phyloP scores from a whole-genome alignment of 2,113 vertebrate species.

The Sporophila hypoxantha region DNA sequence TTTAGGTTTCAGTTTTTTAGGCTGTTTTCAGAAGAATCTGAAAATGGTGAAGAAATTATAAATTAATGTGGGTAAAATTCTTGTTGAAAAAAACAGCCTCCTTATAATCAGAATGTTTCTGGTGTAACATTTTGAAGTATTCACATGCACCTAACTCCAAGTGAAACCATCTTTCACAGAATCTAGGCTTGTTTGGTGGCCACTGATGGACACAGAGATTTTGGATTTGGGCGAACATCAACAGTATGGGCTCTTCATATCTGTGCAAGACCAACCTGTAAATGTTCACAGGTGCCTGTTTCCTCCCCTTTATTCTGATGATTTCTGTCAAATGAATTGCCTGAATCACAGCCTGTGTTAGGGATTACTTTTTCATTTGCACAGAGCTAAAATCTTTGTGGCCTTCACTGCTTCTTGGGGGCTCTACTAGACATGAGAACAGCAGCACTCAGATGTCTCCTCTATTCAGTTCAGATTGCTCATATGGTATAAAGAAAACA shows the following conservation, averaged over 20 bases:
- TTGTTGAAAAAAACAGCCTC: not conserved
- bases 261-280: not conserved
- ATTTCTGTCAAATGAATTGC: not conserved
- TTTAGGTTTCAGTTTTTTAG: not conserved
- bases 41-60: not conserved
- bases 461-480: not conserved
- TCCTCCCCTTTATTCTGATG: not conserved
- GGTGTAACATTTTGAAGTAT: not conserved
- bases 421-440: not conserved
- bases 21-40: not conserved
- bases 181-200: not conserved
- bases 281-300: not conserved
- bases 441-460: not conserved
- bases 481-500: not conserved
- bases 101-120: not conserved
- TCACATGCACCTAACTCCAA: not conserved
- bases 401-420: not conserved
- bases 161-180: not conserved
- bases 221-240: not conserved
- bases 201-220: not conserved
- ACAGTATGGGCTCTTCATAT: not conserved
- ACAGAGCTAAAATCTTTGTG: not conserved
- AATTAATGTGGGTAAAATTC: not conserved
- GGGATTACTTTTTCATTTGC: not conserved
- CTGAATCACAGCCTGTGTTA: not conserved